A percentile compares a stretch with the other conserved stretches of the same genome.
phyloP scores from a whole-genome alignment of 2,888 invertebrate species.

The Dasypolia templi region DNA sequence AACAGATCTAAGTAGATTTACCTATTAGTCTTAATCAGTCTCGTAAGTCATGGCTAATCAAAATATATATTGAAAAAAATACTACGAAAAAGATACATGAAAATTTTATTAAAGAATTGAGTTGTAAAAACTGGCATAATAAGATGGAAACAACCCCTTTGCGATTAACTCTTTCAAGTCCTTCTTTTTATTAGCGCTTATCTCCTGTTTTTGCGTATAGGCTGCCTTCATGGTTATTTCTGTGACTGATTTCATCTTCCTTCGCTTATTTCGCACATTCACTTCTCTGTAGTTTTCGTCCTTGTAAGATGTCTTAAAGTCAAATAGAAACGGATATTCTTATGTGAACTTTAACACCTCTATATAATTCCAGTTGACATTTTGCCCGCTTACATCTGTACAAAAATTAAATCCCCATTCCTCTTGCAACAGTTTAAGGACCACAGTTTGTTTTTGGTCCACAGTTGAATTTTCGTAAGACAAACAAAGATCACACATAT shows the following conservation, averaged over 20 bases:
- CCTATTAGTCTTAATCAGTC: background rate
- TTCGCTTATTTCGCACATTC: conserved; percentile 28
- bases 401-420: conserved; percentile 1
- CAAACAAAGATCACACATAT: conserved; percentile 30
- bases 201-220: conserved; percentile 5
- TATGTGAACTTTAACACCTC: conserved; percentile 1
- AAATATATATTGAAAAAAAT: background rate
- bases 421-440: background rate
- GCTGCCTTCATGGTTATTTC: conserved; percentile 22
- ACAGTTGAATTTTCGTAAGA: background rate
- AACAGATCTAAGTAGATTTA: conserved; percentile 2
- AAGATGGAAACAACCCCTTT: background rate
- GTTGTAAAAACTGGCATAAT: conserved; percentile 4
- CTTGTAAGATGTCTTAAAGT: conserved; percentile 21
- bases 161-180: conserved; percentile 12
- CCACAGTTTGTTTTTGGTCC: background rate
- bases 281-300: conserved; percentile 21
- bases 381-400: background rate
- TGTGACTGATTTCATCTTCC: conserved; percentile 18
- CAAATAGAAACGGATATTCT: conserved; percentile 1
- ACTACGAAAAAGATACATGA: background rate
- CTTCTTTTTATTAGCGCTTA: conserved; percentile 21
- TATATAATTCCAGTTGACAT: conserved; percentile 1
- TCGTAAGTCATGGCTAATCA: background rate
- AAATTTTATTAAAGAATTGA: background rate